A percentile compares a stretch with the other conserved stretches of the same genome.
These are phyloP conservation scores for Somateria mollissima DNA, from an alignment of 2,797 vertebrate genomes.

Conservation along the genomic window DNA sequence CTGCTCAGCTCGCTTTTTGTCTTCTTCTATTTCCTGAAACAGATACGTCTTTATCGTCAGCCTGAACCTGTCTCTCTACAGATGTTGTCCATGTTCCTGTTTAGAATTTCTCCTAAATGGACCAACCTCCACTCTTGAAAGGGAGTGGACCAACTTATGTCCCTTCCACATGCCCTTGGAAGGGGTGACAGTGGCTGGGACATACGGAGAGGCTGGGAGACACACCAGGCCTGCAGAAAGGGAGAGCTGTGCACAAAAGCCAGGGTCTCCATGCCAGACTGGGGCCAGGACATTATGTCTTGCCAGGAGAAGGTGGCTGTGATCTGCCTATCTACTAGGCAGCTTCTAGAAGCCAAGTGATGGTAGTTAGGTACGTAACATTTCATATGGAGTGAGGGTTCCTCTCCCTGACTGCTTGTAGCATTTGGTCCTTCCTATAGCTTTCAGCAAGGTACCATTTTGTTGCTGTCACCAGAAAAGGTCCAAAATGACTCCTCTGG, in stretches of 20 bases:
- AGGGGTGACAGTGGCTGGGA: neutral
- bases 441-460: neutral
- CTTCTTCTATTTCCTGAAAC: conserved; percentile 95
- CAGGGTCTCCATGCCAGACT: neutral
- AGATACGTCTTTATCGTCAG: neutral
- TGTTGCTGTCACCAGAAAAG: neutral
- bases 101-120: neutral
- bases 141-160: neutral
- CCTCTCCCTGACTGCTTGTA: neutral
- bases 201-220: neutral
- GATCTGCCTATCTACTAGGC: neutral
- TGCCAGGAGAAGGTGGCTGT: neutral
- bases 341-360: neutral
- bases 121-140: neutral
- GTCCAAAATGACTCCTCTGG: neutral
- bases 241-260: neutral
- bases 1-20: conserved; percentile 91
- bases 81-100: neutral
- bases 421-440: neutral
- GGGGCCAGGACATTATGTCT: neutral
- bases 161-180: neutral
- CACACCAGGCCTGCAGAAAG: neutral
- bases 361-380: neutral
- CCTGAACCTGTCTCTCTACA: neutral
- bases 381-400: neutral